These are phyloP conservation scores for Aphyosemion australe DNA, from an alignment of 2,113 vertebrate species.

Conservation along the genomic window DNA sequence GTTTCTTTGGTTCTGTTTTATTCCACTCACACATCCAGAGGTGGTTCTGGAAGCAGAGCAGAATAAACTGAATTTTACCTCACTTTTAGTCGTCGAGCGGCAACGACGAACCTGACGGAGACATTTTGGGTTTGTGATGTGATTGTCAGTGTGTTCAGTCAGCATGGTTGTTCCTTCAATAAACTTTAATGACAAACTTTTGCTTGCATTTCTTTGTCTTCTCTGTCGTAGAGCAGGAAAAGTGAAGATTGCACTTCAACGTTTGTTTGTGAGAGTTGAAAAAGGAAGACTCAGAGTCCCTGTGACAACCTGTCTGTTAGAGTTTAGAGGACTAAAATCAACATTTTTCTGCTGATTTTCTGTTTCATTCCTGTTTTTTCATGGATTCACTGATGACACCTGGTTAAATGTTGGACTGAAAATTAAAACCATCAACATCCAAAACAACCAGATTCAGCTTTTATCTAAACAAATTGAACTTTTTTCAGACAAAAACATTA, in stretches of 20 bases:
- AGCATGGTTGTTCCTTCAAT: conserved; percentile 75
- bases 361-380: too few relatives aligned
- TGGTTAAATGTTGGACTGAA: too few relatives aligned
- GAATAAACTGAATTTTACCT: conserved; percentile 36
- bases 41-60: conserved; percentile 44
- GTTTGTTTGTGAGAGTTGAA: background rate
- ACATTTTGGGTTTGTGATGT: conserved; percentile 60
- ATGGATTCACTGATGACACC: too few relatives aligned
- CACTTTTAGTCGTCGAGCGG: conserved; percentile 4
- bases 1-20: conserved; percentile 48
- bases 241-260: background rate
- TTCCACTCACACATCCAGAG: conserved; percentile 39
- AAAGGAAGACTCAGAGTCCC: too few relatives aligned
- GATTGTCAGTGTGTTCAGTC: conserved; percentile 68
- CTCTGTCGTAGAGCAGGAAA: conserved; percentile 9
- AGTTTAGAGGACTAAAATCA: too few relatives aligned
- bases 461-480: too few relatives aligned
- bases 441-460: too few relatives aligned
- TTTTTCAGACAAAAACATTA: too few relatives aligned
- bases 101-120: conserved; percentile 3
- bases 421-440: too few relatives aligned
- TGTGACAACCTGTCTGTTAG: too few relatives aligned
- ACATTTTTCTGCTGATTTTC: too few relatives aligned
- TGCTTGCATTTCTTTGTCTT: conserved; percentile 12
- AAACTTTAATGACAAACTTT: conserved; percentile 65